Evolutionary conservation across 2,113 vertebrate species (phyloP).

Genomic region (Orycteropus afer): DNA sequence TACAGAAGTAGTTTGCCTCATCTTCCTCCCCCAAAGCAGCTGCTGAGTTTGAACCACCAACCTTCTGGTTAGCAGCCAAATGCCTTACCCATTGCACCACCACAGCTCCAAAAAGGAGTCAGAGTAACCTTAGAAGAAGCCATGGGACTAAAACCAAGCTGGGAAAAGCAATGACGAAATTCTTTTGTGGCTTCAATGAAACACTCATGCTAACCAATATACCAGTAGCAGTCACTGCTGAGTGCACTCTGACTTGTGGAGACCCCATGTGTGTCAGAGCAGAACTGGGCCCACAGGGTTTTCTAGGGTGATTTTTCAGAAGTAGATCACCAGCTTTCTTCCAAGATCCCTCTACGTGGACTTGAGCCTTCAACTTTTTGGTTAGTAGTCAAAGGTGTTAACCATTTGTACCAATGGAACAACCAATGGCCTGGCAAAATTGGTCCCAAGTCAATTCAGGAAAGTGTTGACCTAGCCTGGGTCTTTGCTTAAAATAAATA

Average conservation of each 20-base stretch:
- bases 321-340: not conserved
- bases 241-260: not conserved
- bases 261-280: not conserved
- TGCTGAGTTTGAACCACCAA: too few relatives aligned
- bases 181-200: not conserved
- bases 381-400: not conserved
- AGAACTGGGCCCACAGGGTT: not conserved
- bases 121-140: not conserved
- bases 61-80: too few relatives aligned
- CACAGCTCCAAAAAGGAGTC: not conserved
- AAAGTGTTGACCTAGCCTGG: slow-evolving; percentile 50
- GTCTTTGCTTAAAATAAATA: slow-evolving; percentile 41
- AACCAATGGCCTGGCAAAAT: not conserved
- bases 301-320: not conserved
- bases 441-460: not conserved
- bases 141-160: not conserved
- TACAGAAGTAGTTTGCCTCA: too few relatives aligned
- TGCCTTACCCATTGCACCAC: too few relatives aligned
- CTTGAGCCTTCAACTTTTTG: not conserved
- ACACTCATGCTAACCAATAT: not conserved
- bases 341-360: not conserved
- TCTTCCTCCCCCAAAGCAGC: too few relatives aligned
- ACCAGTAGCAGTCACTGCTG: not conserved
- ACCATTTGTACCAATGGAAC: not conserved
- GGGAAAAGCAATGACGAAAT: not conserved